Conservation (phyloP, 2,888 invertebrate species). For the Yponomeuta cagnagella region DNA sequence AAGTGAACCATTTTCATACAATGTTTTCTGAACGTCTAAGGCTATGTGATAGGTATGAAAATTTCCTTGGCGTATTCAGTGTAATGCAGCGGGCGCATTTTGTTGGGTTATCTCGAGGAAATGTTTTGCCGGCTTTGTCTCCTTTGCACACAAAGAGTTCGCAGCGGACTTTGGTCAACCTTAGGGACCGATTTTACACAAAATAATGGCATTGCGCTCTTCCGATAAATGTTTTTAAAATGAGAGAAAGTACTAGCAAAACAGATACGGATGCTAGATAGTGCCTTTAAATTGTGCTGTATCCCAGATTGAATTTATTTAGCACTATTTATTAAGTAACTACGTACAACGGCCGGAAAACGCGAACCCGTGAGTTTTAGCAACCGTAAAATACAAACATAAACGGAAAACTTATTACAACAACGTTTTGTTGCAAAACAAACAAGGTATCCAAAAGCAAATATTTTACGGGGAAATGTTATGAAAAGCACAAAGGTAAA, state of each 20-base stretch:
- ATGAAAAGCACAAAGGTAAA: constrained; percentile 19
- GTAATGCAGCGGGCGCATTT: constrained; percentile 7
- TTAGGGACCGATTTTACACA: constrained; percentile 51
- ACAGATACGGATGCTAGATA: not conserved
- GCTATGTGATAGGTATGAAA: constrained; percentile 10
- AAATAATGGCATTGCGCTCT: constrained; percentile 33
- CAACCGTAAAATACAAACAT: not conserved
- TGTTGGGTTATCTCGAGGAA: constrained; percentile 38
- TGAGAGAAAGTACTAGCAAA: not conserved
- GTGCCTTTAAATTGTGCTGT: not conserved
- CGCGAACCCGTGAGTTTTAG: not conserved
- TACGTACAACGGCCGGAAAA: not conserved
- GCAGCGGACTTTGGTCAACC: constrained; percentile 39
- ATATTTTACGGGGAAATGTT: not conserved
- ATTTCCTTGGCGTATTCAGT: constrained; percentile 7
- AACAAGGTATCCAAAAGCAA: constrained; percentile 6
- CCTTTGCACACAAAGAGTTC: constrained; percentile 46
- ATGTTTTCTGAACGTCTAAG: not conserved
- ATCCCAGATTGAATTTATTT: not conserved
- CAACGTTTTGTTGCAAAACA: not conserved
- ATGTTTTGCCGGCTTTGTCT: constrained; percentile 42
- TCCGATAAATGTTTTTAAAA: constrained; percentile 23
- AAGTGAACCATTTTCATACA: not conserved
- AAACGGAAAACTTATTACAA: not conserved
- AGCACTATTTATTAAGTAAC: not conserved